Base-by-base conservation (phyloP, 2,113 vertebrate genomes). In the Porphyrio hochstetteri region DNA sequence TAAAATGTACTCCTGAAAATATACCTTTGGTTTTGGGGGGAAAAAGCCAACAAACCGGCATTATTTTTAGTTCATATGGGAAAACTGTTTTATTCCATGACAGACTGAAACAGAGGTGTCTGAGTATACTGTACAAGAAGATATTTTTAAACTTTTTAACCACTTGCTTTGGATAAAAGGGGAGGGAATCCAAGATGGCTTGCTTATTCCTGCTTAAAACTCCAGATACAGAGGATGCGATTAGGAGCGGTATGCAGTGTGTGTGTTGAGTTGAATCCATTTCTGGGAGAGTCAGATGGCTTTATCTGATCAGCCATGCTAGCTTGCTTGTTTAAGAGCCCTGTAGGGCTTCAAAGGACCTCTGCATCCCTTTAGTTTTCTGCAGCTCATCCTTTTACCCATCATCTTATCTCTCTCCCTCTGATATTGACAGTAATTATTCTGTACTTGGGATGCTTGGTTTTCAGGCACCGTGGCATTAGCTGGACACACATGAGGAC, bases 331-430 rank as follows among this genome's bases (percentile, higher is more conserved):
- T 18, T 16, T 8, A 29, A 15, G 20, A 77, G 13, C 52, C 29
- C 31, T 71, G 15, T 14, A 29, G n/a, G 53, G 55, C 46, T 42
- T 55, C 4, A 11, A 2, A n/a, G 16, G 29, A 56, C 27, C 24
- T 50, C 31, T 65, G 38, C 29, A 15, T 82, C 44, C 33, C n/a
- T 65, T 70, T 21, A 14, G 15, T 25, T 53, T 65, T 40, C n/a
- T 31, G 3, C 13, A 64, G 56, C 35, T 25, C 20, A 4, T 74
- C 24, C 2, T 52, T 50, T 27, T 25, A 7, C 16, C 0, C 0
- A 4, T 31, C 28, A n/a, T 44, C 44, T 68, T 36, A 23, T 24
- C 14, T 52, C 7, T 67, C 42, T 69, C 31, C 33, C 85, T 48
- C 48, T 56, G 68, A 15, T 31, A 17, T 25, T 28, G 56, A 23